Percentiles rank a stretch among this genome's conserved stretches.
Evolutionary conservation across 2,888 invertebrate species (phyloP).

Genomic region (Stenotaenia linearis): DNA sequence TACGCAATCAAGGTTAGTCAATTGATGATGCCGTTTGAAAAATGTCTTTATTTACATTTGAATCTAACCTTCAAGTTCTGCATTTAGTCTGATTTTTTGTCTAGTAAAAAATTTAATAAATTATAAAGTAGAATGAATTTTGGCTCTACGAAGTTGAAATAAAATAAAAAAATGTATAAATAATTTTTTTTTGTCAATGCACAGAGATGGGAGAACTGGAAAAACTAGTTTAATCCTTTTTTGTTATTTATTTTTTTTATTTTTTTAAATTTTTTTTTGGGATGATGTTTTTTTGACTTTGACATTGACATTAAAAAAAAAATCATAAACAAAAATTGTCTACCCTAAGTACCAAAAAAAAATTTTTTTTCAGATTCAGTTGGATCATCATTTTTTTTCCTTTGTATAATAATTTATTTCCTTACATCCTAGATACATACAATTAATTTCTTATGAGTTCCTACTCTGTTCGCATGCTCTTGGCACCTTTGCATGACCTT

Average conservation of each 20-base stretch:
- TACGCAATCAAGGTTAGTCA: no score
- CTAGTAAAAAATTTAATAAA: neutral
- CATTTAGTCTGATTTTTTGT: neutral
- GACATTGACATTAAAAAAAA: neutral
- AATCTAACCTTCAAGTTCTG: neutral
- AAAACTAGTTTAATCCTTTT: neutral
- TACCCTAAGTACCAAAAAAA: neutral
- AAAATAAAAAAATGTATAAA: no score
- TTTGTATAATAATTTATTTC: neutral
- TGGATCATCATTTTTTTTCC: neutral
- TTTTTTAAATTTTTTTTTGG: neutral
- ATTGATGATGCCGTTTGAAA: neutral
- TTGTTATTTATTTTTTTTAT: neutral
- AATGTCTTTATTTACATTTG: neutral
- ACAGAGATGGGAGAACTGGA: neutral
- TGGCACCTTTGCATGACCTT: neutral
- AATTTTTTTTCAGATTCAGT: neutral
- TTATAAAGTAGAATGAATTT: no score
- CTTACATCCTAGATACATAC: neutral
- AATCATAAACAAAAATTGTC: neutral
- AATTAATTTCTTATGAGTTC: neutral
- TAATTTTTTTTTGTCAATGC: no score
- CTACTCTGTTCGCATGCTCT: neutral
- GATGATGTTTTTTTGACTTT: no score
- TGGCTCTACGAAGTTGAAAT: no score